Base-by-base conservation (phyloP, 1,140 invertebrate species). In the Holotrichia oblita region DNA sequence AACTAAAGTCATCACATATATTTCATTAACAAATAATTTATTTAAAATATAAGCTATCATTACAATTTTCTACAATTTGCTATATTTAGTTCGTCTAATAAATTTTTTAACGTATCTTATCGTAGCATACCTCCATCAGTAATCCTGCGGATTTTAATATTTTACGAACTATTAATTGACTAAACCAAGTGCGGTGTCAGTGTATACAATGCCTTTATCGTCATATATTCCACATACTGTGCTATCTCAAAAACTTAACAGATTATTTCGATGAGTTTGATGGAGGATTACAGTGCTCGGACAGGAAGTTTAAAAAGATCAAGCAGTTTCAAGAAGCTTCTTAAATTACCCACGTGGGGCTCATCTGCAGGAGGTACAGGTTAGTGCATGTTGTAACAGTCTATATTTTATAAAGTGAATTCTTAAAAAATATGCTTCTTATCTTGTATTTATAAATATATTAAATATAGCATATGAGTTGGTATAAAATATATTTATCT, bases 311-410 rank as follows among this genome's bases (percentile, higher is more conserved):
- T 90, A 83, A 88, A 89, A 85, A 82, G 90, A 80, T 90, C 88
- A 84, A 89, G 88, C 81, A 91, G 90, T 83, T 90, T 91, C 82
- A 91, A 91, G 86, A 89, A 90, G 82, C 86, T 91, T 34, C 85
- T 91, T 44, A 91, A 91, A 82, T 85, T 91, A 61, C 90, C 90
- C 48, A 89, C 89, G 83, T 90, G 89, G 88, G 88, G 87, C 40
- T 88, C 88, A 84, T 87, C 88, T 14, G 61, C 80, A 73, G 64
- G 34, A 48, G 69, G 34, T 59, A 20, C 81, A 80, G 81, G 81
- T 81, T 64, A 80, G 81, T 78, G 74, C 14, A 24, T 17, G 0
- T 27, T 72, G 7, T 0, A 72, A n/a, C 44, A 48, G 4, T 48
- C 44, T 12, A 12, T 0, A 48, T n/a, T n/a, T n/a, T n/a, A n/a